Conservation (phyloP, 2,888 invertebrate species). For the Psylliodes chrysocephalus region DNA sequence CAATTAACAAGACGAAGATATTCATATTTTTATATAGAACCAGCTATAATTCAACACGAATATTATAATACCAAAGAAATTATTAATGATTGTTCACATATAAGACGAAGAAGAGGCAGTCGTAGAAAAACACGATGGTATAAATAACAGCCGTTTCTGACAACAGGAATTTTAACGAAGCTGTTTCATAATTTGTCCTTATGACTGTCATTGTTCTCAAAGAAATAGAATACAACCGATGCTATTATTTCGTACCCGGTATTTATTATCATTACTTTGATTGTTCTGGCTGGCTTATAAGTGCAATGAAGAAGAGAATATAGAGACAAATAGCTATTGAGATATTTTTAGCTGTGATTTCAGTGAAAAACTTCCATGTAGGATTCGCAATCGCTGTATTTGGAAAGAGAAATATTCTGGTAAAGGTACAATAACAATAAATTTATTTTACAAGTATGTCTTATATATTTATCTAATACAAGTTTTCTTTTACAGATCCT, state of each 20-base stretch:
- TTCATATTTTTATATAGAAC: conserved; percentile 10
- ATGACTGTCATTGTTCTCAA: conserved; percentile 58
- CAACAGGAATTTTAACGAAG: conserved; percentile 60
- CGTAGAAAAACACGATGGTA: conserved; percentile 51
- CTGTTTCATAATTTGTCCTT: conserved; percentile 61
- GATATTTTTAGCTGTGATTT: conserved; percentile 1
- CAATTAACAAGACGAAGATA: conserved; percentile 13
- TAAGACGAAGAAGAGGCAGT: conserved; percentile 29
- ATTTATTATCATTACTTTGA: conserved; percentile 52
- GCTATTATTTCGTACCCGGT: conserved; percentile 50
- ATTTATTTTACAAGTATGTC: neutral
- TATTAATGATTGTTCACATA: conserved; percentile 52
- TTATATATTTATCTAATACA: too few species aligned
- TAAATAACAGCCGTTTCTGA: conserved; percentile 58
- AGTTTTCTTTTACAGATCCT: too few species aligned
- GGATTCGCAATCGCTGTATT: neutral
- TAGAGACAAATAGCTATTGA: conserved; percentile 1
- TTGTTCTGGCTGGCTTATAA: conserved; percentile 24
- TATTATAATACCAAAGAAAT: conserved; percentile 51
- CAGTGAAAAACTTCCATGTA: neutral
- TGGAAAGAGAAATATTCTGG: neutral
- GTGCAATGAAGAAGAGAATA: neutral
- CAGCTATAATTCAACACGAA: conserved; percentile 39
- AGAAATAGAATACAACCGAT: conserved; percentile 51
- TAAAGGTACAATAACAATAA: neutral